Percentiles rank a stretch among this genome's conserved stretches.
phyloP scores from a whole-genome alignment of 2,888 invertebrate genomes.

The Punctoribates punctum region DNA sequence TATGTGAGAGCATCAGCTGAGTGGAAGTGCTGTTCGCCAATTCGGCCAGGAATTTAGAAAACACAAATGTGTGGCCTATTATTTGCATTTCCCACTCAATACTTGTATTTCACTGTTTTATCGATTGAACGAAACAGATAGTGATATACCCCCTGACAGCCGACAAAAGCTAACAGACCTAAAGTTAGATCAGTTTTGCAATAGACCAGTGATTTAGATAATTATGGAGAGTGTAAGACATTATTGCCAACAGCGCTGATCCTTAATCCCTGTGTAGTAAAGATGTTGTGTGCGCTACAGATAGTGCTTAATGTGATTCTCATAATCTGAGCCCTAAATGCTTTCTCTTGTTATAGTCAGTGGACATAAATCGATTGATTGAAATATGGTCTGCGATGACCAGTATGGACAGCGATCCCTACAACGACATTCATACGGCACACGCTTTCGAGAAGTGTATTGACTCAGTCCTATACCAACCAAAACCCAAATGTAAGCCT shows the following conservation, averaged over 20 bases:
- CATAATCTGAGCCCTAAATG: not conserved
- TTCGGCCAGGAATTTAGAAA: too few species aligned
- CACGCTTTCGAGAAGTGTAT: constrained; percentile 45
- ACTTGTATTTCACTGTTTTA: too few species aligned
- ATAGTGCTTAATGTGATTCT: constrained; percentile 20
- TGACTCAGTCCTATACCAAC: constrained; percentile 45
- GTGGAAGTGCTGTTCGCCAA: too few species aligned
- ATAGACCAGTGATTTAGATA: constrained; percentile 19
- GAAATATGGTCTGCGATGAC: constrained; percentile 38
- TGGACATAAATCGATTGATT: constrained; percentile 1
- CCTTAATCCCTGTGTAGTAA: not conserved
- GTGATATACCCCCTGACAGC: too few species aligned
- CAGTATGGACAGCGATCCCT: constrained; percentile 43
- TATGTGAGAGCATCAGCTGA: not conserved
- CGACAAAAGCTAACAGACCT: not conserved
- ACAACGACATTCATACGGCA: constrained; percentile 42
- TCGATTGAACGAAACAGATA: too few species aligned
- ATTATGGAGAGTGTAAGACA: constrained; percentile 23
- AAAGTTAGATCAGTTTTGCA: constrained; percentile 5
- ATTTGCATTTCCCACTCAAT: too few species aligned
- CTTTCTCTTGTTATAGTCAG: not conserved
- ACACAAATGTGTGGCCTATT: too few species aligned
- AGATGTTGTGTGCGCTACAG: not conserved
- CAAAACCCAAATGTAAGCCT: constrained; percentile 37
- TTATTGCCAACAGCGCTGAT: not conserved